Evolutionary conservation across 2,888 invertebrate species (phyloP).

Genomic region (Trachelus tabidus): DNA sequence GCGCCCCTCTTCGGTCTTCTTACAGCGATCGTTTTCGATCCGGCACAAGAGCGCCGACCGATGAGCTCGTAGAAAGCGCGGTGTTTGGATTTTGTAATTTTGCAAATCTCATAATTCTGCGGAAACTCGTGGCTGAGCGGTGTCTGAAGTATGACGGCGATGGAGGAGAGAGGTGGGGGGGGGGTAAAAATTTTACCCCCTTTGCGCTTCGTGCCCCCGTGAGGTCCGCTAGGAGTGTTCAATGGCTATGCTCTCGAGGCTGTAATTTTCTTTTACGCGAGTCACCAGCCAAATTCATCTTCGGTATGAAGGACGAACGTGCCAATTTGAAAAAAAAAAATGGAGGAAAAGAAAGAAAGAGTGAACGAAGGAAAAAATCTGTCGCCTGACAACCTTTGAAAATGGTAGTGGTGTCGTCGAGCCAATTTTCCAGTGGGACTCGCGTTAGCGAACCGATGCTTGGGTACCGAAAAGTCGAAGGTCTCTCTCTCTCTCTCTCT

Average conservation of each 20-base stretch:
- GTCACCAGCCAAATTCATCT: not conserved
- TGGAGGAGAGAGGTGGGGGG: no score
- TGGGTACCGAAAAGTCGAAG: slow-evolving; percentile 9
- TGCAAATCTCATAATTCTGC: no score
- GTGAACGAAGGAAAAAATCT: not conserved
- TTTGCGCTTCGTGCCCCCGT: no score
- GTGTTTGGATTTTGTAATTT: no score
- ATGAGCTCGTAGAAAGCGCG: no score
- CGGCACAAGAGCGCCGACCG: no score
- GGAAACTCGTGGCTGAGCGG: no score
- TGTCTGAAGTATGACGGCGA: no score
- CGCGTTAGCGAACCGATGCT: not conserved
- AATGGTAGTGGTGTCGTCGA: not conserved
- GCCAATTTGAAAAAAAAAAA: not conserved
- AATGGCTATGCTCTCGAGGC: no score
- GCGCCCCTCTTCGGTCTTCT: not conserved
- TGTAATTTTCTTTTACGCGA: no score
- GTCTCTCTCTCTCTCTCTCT: slow-evolving; percentile 12
- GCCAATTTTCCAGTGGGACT: not conserved
- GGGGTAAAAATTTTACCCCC: no score
- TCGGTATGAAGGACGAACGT: not conserved
- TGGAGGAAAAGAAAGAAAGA: not conserved
- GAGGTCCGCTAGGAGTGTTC: no score
- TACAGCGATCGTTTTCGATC: not conserved
- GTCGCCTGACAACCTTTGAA: not conserved